phyloP scores from a whole-genome alignment of 2,113 vertebrate species.

The Trematocara macrostoma region DNA sequence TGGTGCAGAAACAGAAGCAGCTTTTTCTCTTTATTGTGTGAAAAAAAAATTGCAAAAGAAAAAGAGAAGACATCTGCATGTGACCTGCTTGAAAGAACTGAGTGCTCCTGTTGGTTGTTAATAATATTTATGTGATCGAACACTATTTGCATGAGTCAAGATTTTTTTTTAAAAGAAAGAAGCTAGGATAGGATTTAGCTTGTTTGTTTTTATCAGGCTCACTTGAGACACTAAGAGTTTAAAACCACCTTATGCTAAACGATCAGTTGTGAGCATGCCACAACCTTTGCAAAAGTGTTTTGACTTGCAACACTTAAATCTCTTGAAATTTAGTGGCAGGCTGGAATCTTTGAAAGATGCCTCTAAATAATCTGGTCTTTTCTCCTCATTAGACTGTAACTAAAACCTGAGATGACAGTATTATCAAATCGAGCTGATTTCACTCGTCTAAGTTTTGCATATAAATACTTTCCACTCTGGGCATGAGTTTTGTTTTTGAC shows the following conservation, averaged over 20 bases:
- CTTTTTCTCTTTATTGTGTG: not conserved
- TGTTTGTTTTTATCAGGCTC: not conserved
- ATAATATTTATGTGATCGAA: not conserved
- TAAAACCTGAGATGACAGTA: not conserved
- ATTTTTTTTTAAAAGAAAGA: fast-evolving
- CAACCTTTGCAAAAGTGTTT: not conserved
- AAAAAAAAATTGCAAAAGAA: too few relatives aligned
- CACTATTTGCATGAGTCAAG: not conserved
- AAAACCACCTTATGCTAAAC: not conserved
- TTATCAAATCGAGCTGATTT: not conserved
- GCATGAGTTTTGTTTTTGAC: fast-evolving
- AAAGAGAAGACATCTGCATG: not conserved
- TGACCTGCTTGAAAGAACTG: not conserved
- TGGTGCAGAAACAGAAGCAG: not conserved
- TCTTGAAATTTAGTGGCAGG: fast-evolving
- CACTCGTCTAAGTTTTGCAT: not conserved
- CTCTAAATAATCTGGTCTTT: not conserved
- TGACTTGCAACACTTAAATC: not conserved
- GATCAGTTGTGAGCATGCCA: not conserved
- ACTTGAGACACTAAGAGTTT: not conserved
- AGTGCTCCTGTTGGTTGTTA: not conserved
- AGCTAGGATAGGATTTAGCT: not conserved
- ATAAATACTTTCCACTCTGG: not conserved
- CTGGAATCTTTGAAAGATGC: not conserved
- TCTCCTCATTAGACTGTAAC: not conserved